Conservation (phyloP, 2,797 vertebrate species). For the Dendrocincla tyrannina region DNA sequence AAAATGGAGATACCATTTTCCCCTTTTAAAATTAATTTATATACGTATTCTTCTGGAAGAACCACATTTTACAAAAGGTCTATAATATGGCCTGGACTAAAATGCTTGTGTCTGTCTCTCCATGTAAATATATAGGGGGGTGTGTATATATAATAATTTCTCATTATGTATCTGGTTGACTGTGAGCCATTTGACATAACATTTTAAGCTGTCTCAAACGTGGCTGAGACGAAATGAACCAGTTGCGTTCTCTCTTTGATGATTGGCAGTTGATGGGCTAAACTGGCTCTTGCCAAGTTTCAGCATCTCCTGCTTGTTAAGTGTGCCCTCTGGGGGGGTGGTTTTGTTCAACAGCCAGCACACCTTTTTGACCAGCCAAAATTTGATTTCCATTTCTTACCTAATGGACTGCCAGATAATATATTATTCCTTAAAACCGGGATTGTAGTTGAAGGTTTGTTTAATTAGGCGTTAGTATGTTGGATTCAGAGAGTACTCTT, state of each 20-base stretch:
- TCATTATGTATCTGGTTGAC: background rate
- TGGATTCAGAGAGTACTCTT: background rate
- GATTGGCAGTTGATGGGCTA: background rate
- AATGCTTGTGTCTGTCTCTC: background rate
- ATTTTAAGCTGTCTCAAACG: background rate
- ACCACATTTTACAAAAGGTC: background rate
- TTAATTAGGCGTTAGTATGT: background rate
- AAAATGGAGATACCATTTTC: background rate
- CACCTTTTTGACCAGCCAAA: background rate
- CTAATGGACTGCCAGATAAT: background rate
- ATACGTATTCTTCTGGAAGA: background rate
- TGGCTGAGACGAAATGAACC: background rate
- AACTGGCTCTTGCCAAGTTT: background rate
- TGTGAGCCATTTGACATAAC: background rate
- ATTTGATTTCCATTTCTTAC: background rate
- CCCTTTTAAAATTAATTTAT: background rate
- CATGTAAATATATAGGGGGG: rapidly evolving
- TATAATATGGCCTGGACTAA: background rate
- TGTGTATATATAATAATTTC: background rate
- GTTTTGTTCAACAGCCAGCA: background rate
- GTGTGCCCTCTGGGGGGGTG: background rate
- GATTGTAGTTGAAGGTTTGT: background rate
- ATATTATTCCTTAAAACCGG: background rate
- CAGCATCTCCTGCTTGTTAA: background rate
- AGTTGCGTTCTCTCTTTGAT: background rate